phyloP scores from a whole-genome alignment of 2,797 vertebrate species.

The Danio albolineatus region DNA sequence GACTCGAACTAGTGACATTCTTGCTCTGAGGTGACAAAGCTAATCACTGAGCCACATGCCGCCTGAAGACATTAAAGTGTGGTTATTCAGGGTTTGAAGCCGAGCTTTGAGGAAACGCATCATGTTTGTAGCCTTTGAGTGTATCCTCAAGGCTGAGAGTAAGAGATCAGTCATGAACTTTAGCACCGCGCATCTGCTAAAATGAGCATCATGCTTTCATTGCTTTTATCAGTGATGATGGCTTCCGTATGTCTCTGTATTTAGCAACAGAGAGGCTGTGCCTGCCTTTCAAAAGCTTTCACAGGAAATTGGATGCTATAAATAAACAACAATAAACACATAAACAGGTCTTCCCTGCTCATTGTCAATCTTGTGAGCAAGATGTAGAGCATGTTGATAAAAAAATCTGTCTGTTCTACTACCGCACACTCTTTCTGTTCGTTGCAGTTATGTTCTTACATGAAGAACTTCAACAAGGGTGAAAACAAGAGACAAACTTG shows the following conservation, averaged over 20 bases:
- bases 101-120: too few relatives aligned
- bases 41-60: too few relatives aligned
- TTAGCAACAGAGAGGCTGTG: conserved; percentile 20
- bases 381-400: background rate
- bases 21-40: too few relatives aligned
- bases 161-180: background rate
- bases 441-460: too few relatives aligned
- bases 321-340: conserved; percentile 14
- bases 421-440: too few relatives aligned
- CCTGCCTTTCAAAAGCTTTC: conserved; percentile 18
- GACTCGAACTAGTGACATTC: too few relatives aligned
- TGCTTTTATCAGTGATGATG: background rate
- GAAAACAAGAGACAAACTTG: too few relatives aligned
- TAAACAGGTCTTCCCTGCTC: background rate
- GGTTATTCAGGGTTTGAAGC: too few relatives aligned
- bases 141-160: background rate
- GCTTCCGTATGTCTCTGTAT: conserved; percentile 25
- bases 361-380: background rate
- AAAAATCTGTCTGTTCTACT: too few relatives aligned
- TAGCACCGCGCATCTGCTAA: conserved; percentile 24
- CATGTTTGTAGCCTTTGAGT: background rate
- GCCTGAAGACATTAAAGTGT: too few relatives aligned
- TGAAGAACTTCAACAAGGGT: too few relatives aligned
- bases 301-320: conserved; percentile 21
- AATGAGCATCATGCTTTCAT: conserved; percentile 17